A percentile compares a stretch with the other conserved stretches of the same genome.
Evolutionary conservation across 2,888 invertebrate genomes (phyloP).

Genomic region (Caenorhabditis doughertyi): DNA sequence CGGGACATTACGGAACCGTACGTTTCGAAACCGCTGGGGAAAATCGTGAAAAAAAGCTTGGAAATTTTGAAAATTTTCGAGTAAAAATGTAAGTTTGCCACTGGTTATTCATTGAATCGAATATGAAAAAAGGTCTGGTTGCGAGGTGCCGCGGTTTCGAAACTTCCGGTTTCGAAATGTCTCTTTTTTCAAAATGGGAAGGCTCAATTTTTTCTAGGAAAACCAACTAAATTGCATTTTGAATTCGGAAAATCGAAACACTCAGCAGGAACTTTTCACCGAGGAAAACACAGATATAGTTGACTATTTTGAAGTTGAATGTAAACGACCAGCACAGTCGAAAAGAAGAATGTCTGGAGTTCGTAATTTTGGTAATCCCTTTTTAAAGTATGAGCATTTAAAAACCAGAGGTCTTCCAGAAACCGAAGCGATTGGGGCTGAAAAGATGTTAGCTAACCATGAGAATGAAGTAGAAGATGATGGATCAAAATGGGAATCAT

Average conservation of each 20-base stretch:
- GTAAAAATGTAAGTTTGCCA: too few relatives aligned
- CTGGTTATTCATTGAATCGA: too few relatives aligned
- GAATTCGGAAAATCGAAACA: constrained; percentile 80
- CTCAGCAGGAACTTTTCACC: constrained; percentile 79
- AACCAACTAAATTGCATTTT: constrained; percentile 82
- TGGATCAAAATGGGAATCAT: constrained; percentile 60
- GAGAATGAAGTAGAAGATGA: constrained; percentile 36
- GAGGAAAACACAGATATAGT: constrained; percentile 82
- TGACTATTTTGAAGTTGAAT: constrained; percentile 82
- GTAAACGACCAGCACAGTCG: constrained; percentile 34
- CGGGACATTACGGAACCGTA: too few relatives aligned
- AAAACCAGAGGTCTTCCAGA: constrained; percentile 20
- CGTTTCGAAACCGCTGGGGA: too few relatives aligned
- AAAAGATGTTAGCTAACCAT: constrained; percentile 38
- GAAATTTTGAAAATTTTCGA: too few relatives aligned
- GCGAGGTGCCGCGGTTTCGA: too few relatives aligned
- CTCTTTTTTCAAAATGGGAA: too few relatives aligned
- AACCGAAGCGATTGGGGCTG: constrained; percentile 48
- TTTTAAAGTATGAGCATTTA: background rate
- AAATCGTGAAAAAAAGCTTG: too few relatives aligned
- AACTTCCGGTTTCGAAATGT: too few relatives aligned
- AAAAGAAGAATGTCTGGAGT: constrained; percentile 47
- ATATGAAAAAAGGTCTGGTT: too few relatives aligned
- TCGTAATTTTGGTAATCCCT: constrained; percentile 42
- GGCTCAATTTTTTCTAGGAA: too few relatives aligned